Conservation (phyloP, 2,888 invertebrate genomes). For the Pammene aurita region DNA sequence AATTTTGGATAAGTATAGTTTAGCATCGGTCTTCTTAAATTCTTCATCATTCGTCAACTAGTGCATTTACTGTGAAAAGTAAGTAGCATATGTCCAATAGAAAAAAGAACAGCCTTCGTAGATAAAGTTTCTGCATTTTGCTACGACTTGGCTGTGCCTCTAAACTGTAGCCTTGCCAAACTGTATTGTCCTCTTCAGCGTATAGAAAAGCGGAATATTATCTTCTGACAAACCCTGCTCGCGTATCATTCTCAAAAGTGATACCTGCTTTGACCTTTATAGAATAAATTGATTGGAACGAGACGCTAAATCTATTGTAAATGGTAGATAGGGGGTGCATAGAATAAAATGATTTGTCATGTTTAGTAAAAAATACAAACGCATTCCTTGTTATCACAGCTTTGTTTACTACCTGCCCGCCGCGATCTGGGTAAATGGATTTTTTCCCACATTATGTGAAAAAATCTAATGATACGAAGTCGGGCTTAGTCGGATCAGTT, state of each 20-base stretch:
- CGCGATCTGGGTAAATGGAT: conserved; percentile 33
- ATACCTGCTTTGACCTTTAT: conserved; percentile 57
- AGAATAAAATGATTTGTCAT: conserved; percentile 47
- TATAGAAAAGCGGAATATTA: conserved; percentile 26
- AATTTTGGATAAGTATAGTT: no score
- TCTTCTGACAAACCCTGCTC: conserved; percentile 14
- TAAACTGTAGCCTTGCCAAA: not conserved
- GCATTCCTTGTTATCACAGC: conserved; percentile 41
- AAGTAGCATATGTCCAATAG: no score
- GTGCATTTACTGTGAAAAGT: no score
- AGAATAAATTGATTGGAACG: conserved; percentile 73
- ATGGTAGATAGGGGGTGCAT: conserved; percentile 54
- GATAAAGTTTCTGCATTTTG: not conserved
- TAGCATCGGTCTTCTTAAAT: no score
- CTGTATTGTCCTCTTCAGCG: conserved; percentile 25
- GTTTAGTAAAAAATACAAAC: conserved; percentile 39
- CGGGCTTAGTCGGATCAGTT: conserved; percentile 17
- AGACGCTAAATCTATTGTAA: conserved; percentile 61
- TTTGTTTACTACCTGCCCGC: conserved; percentile 41
- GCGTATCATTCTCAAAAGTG: conserved; percentile 52
- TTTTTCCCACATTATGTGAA: conserved; percentile 40
- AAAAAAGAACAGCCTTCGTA: not conserved
- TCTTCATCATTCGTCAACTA: no score
- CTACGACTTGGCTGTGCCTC: not conserved
- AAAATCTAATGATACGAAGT: conserved; percentile 40